These are phyloP conservation scores for Enteromius paludinosus DNA, from an alignment of 2,797 vertebrate genomes.

Conservation along the genomic window DNA sequence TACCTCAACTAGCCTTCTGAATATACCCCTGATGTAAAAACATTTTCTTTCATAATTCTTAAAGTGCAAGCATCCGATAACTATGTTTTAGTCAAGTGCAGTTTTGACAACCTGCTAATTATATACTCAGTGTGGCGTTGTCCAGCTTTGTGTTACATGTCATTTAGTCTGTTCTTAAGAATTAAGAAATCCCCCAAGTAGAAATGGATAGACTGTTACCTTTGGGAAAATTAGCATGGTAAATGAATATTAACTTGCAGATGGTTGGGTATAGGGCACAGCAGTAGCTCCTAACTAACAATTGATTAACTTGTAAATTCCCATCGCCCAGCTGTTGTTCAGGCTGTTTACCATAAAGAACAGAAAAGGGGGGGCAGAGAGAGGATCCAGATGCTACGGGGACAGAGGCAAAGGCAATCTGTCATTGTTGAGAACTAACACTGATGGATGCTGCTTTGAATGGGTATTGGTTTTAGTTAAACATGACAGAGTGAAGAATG, in stretches of 20 bases:
- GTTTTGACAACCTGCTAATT: slow-evolving; percentile 21
- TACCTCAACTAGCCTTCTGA: slow-evolving; percentile 62
- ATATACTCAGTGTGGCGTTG: not conserved
- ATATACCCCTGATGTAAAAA: slow-evolving; percentile 23
- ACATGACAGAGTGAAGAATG: slow-evolving; percentile 91
- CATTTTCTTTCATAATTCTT: not conserved
- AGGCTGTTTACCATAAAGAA: slow-evolving; percentile 83
- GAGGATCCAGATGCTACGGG: slow-evolving; percentile 85
- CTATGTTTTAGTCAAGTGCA: not conserved
- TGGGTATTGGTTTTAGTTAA: slow-evolving; percentile 92
- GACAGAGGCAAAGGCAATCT: slow-evolving; percentile 79
- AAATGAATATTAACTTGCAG: slow-evolving; percentile 82
- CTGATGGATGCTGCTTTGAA: slow-evolving; percentile 89
- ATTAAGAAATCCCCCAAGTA: slow-evolving; percentile 63
- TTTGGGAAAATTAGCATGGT: slow-evolving; percentile 77
- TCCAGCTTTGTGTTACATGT: slow-evolving; percentile 26
- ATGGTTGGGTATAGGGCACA: slow-evolving; percentile 76
- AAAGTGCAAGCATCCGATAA: not conserved
- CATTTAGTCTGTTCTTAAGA: slow-evolving; percentile 58
- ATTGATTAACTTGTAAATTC: slow-evolving; percentile 86
- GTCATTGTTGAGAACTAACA: slow-evolving; percentile 84
- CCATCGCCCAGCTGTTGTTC: slow-evolving; percentile 84
- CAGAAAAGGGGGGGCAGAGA: slow-evolving; percentile 72
- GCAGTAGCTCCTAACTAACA: slow-evolving; percentile 78
- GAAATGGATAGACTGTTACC: slow-evolving; percentile 70